Percentiles rank a stretch among this genome's conserved stretches.
These are phyloP conservation scores for Pogonomyrmex californicus DNA, from an alignment of 1,140 invertebrate species.

Conservation along the genomic window DNA sequence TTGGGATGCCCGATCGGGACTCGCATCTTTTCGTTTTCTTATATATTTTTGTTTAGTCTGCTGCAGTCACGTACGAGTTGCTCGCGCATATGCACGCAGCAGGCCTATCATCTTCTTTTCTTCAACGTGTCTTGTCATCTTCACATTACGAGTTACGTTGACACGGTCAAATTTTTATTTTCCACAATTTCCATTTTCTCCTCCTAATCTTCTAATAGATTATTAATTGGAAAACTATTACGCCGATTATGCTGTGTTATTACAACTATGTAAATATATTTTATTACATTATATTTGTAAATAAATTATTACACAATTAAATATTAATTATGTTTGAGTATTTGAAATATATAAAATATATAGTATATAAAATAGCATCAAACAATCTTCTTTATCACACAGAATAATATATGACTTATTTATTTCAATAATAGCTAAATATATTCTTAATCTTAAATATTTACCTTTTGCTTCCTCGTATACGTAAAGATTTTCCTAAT, in stretches of 20 bases:
- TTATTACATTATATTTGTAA: background rate
- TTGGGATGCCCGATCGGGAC: slow-evolving; percentile 14
- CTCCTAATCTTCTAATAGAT: background rate
- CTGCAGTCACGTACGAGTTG: slow-evolving; percentile 56
- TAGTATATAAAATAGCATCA: background rate
- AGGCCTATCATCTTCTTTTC: slow-evolving; percentile 39
- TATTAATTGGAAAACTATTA: background rate
- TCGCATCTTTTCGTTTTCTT: slow-evolving; percentile 25
- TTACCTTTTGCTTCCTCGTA: background rate
- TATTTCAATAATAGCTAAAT: background rate
- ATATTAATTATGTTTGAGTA: background rate
- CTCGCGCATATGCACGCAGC: slow-evolving; percentile 22
- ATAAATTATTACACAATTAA: background rate
- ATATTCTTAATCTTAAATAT: background rate
- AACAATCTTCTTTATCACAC: background rate
- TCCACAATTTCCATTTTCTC: background rate
- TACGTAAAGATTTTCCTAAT: background rate
- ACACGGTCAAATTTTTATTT: background rate
- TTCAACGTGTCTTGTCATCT: background rate
- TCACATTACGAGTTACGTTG: background rate
- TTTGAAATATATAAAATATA: background rate
- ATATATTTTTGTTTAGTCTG: slow-evolving; percentile 74
- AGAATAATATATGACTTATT: background rate
- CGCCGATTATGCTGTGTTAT: too few species aligned
- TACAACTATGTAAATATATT: background rate